Conservation (phyloP, 2,888 invertebrate species). For the Cephus pulcher region DNA sequence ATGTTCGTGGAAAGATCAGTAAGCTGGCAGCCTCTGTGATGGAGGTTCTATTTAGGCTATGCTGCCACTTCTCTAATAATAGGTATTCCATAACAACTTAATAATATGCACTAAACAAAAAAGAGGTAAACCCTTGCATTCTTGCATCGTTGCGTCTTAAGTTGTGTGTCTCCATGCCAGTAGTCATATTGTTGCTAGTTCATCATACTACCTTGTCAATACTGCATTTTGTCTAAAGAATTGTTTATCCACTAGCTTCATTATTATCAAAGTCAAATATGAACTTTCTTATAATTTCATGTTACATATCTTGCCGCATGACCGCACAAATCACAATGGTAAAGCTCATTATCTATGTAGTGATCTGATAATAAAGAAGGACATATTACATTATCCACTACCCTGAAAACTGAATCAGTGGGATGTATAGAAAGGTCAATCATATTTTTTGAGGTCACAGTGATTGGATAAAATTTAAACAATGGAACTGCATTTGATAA, state of each 20-base stretch:
- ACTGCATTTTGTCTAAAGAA: neutral
- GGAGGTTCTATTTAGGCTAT: slow-evolving; percentile 78
- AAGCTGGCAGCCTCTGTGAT: slow-evolving; percentile 78
- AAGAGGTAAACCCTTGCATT: neutral
- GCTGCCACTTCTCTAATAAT: slow-evolving; percentile 76
- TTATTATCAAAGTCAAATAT: neutral
- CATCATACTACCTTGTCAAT: neutral
- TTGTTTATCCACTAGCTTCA: neutral
- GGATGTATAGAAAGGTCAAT: neutral
- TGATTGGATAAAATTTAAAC: neutral
- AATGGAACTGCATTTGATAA: neutral
- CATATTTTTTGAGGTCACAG: neutral
- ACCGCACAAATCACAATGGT: neutral
- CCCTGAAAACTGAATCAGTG: neutral
- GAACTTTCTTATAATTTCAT: neutral
- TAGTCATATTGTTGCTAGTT: neutral
- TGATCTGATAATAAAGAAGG: neutral
- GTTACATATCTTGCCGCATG: neutral
- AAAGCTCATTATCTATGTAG: neutral
- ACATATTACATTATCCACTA: neutral
- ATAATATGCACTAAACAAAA: slow-evolving; percentile 48
- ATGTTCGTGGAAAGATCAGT: slow-evolving; percentile 76
- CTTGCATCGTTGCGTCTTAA: slow-evolving; percentile 7
- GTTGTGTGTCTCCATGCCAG: neutral
- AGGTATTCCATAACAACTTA: slow-evolving; percentile 69